Evolutionary conservation across 2,113 vertebrate species (phyloP), one percentile per base, ranked within the genome.

Genomic region (Scomber colias): DNA sequence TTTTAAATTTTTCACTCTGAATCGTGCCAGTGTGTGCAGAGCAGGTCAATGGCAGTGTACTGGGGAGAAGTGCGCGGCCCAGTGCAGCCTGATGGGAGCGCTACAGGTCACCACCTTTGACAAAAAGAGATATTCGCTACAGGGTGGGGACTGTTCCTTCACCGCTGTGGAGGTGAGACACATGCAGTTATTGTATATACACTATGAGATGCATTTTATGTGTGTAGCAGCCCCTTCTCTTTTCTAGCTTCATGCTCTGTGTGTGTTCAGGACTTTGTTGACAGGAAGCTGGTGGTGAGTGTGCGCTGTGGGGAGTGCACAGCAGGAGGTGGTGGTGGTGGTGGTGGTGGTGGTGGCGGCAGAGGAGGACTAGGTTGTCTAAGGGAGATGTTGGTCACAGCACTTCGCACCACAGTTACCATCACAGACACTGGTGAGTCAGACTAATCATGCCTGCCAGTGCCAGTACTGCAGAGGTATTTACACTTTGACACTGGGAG

Each of bases 21-120:
- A 35, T 19, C 2, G 60, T 49, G 46, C 15, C 66, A 97, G 97
- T 73, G 93, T 94, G 5, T 97, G 97, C 87, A 92, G 19, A 70
- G 93, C 92, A 0, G 96, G 97, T 0, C 94, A 76, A 72, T 97
- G 97, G 97, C 90, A 85, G 56, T 99, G 97, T 21, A 89, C 94
- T 2, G 92, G 81, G 77, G 95, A 95, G 61, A 95, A 55, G 5
- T 98, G 97, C 16, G 93, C 96, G 0, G 95, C 95, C 0, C 95
- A 97, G 85, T 97, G 97, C 44, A 63, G 71, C 0, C 84, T 98
- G 70, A 91, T 96, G 5, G 96, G 95, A 0, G 93, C 93, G 0
- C 85, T 94, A 3, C 97, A 98, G 78, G 95, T 96, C 49, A 57
- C 94, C 84, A 98, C 97, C 27, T 98, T 98, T 12, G 97, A 98